Percentiles rank a stretch among this genome's conserved stretches.
These are phyloP conservation scores for Coluber constrictor DNA, from an alignment of 2,797 vertebrate genomes.

Conservation along the genomic window DNA sequence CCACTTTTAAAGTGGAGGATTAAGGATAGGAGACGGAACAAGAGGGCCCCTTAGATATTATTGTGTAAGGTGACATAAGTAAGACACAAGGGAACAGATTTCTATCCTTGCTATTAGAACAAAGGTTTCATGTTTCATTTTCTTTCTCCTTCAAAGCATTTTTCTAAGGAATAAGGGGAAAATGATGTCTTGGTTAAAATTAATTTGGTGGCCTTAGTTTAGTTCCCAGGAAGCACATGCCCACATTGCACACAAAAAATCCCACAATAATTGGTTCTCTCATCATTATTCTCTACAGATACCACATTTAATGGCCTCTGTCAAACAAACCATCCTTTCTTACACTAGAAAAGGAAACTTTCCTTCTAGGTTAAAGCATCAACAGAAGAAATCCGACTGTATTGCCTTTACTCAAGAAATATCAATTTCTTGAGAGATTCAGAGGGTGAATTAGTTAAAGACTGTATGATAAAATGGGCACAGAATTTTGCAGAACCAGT, in stretches of 20 bases:
- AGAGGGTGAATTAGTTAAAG: too few species aligned
- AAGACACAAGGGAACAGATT: conserved; percentile 23
- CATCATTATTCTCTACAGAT: conserved; percentile 61
- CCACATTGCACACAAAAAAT: conserved; percentile 21
- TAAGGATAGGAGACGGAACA: background rate
- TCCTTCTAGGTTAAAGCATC: background rate
- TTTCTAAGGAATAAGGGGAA: conserved; percentile 42
- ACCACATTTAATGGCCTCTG: conserved; percentile 28
- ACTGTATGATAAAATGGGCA: too few species aligned
- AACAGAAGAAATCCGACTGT: background rate
- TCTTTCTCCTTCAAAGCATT: conserved; percentile 50
- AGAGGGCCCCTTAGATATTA: conserved; percentile 6
- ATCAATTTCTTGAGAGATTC: too few species aligned
- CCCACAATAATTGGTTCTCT: conserved; percentile 59
- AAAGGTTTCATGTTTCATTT: conserved; percentile 41
- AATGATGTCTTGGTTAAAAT: conserved; percentile 61
- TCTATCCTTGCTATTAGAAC: conserved; percentile 24
- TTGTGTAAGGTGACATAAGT: background rate
- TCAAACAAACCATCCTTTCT: conserved; percentile 3
- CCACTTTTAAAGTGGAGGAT: background rate
- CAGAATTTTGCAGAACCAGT: too few species aligned
- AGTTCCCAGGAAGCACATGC: conserved; percentile 47
- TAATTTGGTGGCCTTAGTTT: conserved; percentile 58
- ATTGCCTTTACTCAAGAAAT: background rate
- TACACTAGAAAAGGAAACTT: background rate